phyloP scores from a whole-genome alignment of 1,140 invertebrate species.

The Trachelipus rathkii region DNA sequence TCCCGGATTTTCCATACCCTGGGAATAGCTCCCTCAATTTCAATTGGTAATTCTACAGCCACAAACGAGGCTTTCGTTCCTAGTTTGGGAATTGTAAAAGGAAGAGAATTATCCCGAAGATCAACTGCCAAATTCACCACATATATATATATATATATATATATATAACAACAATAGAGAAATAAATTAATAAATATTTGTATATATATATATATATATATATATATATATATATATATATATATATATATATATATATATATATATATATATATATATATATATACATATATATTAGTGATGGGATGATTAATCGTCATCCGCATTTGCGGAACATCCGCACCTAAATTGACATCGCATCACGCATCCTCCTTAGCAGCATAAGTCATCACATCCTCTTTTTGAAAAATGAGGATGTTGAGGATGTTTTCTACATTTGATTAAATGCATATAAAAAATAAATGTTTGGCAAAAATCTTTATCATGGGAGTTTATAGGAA shows the following conservation, averaged over 20 bases:
- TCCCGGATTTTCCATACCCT: conserved; percentile 58
- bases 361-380: too few relatives aligned
- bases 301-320: too few relatives aligned
- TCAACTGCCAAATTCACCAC: conserved; percentile 54
- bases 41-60: conserved; percentile 54
- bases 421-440: too few relatives aligned
- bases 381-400: too few relatives aligned
- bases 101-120: conserved; percentile 49
- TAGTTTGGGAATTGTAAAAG: conserved; percentile 48
- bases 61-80: conserved; percentile 54
- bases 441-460: too few relatives aligned
- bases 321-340: too few relatives aligned
- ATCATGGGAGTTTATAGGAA: too few relatives aligned
- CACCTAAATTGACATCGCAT: too few relatives aligned
- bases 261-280: not conserved
- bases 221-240: conserved; percentile 14
- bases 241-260: conserved; percentile 12
- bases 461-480: too few relatives aligned
- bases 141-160: not conserved
- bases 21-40: conserved; percentile 59
- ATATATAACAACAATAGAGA: too few relatives aligned
- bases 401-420: too few relatives aligned
- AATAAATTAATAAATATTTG: too few relatives aligned
- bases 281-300: not conserved
- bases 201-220: not conserved